Conservation (phyloP, 2,113 vertebrate genomes). For the Myodes glareolus region DNA sequence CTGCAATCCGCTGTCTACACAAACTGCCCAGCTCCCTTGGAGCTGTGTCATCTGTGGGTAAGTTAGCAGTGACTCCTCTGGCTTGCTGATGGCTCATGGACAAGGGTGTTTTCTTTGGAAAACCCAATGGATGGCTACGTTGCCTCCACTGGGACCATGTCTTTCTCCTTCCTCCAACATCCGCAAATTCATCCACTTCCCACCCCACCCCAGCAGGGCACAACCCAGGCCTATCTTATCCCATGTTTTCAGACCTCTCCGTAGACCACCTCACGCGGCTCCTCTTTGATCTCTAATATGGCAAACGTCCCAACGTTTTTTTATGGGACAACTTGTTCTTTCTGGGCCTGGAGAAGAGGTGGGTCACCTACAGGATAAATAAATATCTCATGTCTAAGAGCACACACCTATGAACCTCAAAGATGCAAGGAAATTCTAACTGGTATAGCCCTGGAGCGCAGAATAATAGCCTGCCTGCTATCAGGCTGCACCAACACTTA, state of each 20-base stretch:
- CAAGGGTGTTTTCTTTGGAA: not conserved
- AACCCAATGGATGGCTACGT: not conserved
- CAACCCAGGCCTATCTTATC: not conserved
- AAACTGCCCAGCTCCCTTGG: not conserved
- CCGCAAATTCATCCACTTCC: not conserved
- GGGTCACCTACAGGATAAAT: not conserved
- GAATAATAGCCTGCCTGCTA: accelerated
- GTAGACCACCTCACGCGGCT: not conserved
- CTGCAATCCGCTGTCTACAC: not conserved
- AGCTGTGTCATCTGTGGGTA: not conserved
- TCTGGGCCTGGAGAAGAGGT: not conserved
- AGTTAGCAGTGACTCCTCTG: not conserved
- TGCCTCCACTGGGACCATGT: not conserved
- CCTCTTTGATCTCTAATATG: not conserved
- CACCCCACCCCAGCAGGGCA: not conserved
- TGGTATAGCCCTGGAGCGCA: not conserved
- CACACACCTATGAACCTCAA: not conserved
- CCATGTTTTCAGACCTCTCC: not conserved
- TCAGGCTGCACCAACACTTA: not conserved
- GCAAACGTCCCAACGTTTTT: not conserved
- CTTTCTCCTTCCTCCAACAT: slow-evolving; percentile 9
- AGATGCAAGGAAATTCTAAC: not conserved
- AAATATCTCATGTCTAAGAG: not conserved
- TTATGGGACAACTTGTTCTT: not conserved
- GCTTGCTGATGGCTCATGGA: not conserved